phyloP scores from a whole-genome alignment of 2,797 vertebrate species.

The Syngnathus acus region DNA sequence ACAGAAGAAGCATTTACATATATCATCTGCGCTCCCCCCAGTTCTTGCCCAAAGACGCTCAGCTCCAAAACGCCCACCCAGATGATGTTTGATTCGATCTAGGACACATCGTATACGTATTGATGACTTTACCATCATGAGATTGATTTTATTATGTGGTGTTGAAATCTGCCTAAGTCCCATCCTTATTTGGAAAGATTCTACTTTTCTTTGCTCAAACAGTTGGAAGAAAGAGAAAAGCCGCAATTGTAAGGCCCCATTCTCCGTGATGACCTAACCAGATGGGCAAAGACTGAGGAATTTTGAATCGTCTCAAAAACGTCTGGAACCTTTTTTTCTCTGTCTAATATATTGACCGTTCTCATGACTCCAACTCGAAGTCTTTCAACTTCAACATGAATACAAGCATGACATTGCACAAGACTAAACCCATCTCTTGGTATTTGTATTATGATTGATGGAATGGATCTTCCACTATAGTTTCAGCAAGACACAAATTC shows the following conservation, averaged over 20 bases:
- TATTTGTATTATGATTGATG: neutral
- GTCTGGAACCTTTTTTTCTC: slow-evolving; percentile 15
- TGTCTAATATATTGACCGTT: neutral
- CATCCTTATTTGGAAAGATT: neutral
- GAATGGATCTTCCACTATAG: neutral
- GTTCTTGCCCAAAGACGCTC: no score
- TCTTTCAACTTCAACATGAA: neutral
- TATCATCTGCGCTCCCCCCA: no score
- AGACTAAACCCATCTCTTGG: neutral
- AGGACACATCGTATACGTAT: no score
- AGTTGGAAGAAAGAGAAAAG: neutral
- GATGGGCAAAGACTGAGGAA: slow-evolving; percentile 26
- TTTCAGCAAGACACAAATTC: neutral
- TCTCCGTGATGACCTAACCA: slow-evolving; percentile 33
- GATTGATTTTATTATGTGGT: neutral
- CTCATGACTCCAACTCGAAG: neutral
- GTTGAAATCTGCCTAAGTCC: neutral
- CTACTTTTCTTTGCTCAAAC: neutral
- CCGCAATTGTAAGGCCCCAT: neutral
- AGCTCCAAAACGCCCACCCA: no score
- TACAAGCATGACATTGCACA: neutral
- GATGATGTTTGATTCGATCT: no score
- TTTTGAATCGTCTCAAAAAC: slow-evolving; percentile 31
- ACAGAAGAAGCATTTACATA: no score
- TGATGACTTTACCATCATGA: neutral